Evolutionary conservation across 2,113 vertebrate species (phyloP).

Genomic region (Cynopterus brachyotis): DNA sequence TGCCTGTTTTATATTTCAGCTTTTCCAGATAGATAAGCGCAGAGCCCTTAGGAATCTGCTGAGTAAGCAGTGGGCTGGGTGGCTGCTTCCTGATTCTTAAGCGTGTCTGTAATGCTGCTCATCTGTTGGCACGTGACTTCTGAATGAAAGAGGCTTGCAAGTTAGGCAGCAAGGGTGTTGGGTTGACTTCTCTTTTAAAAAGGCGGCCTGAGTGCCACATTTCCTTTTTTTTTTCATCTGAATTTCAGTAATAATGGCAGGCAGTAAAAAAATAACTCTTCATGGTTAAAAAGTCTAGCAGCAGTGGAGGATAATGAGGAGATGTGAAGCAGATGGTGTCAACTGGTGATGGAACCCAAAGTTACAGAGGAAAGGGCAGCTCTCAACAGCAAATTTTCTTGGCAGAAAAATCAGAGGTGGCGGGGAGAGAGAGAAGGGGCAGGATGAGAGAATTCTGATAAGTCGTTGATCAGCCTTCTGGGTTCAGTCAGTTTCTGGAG

Average conservation of each 20-base stretch:
- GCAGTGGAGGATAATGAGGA: not conserved
- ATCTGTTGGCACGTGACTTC: not conserved
- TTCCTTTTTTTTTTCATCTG: not conserved
- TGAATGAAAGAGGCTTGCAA: not conserved
- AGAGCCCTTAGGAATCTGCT: not conserved
- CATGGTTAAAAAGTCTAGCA: not conserved
- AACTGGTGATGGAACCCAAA: not conserved
- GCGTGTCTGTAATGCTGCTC: not conserved
- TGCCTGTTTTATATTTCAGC: not conserved
- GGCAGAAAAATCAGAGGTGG: not conserved
- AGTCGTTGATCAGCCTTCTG: rapidly evolving
- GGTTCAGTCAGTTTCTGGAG: not conserved
- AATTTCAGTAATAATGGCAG: not conserved
- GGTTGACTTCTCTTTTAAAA: not conserved
- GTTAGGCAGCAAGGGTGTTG: not conserved
- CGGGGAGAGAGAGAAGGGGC: not conserved
- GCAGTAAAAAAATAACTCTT: not conserved
- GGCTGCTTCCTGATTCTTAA: not conserved
- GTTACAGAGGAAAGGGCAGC: not conserved
- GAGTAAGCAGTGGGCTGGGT: not conserved
- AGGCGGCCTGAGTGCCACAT: not conserved
- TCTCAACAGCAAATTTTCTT: not conserved
- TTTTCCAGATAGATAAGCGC: not conserved
- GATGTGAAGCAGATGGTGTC: not conserved
- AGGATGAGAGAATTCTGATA: not conserved